Conservation (phyloP, 2,888 invertebrate genomes). For the Drosophila eohydei region DNA sequence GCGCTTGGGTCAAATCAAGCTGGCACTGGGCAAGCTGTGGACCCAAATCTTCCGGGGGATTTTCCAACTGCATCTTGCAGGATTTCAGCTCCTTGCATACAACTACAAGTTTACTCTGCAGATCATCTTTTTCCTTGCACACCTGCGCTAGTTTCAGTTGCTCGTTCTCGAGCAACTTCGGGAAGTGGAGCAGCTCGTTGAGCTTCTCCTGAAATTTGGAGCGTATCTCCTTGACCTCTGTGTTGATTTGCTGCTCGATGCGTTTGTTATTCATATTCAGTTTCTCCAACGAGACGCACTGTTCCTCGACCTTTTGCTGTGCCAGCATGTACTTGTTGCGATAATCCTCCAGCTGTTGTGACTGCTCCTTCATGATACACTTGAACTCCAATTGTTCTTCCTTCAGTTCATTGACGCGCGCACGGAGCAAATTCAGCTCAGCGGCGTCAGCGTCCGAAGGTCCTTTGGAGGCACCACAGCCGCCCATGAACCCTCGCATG, state of each 20-base stretch:
- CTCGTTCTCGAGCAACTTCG: slow-evolving; percentile 83
- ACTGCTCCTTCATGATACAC: slow-evolving; percentile 84
- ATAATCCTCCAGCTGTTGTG: slow-evolving; percentile 83
- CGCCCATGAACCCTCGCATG: slow-evolving; percentile 71
- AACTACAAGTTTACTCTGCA: slow-evolving; percentile 81
- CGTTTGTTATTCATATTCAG: slow-evolving; percentile 83
- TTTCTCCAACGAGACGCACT: slow-evolving; percentile 81
- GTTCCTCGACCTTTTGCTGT: slow-evolving; percentile 84
- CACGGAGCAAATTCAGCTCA: slow-evolving; percentile 75
- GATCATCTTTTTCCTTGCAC: slow-evolving; percentile 81
- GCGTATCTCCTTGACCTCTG: slow-evolving; percentile 83
- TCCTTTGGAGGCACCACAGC: slow-evolving; percentile 47
- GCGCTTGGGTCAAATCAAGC: slow-evolving; percentile 70
- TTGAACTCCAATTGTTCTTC: slow-evolving; percentile 84
- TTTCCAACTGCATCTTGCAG: slow-evolving; percentile 64
- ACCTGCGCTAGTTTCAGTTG: slow-evolving; percentile 80
- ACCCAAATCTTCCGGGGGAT: slow-evolving; percentile 65
- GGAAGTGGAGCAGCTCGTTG: slow-evolving; percentile 82
- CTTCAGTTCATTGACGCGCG: slow-evolving; percentile 79
- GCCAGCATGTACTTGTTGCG: slow-evolving; percentile 83
- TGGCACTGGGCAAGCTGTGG: slow-evolving; percentile 76
- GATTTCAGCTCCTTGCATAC: slow-evolving; percentile 83
- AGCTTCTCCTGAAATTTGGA: slow-evolving; percentile 84
- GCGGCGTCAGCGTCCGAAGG: slow-evolving; percentile 70
- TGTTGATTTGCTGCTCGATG: slow-evolving; percentile 84